phyloP scores from a whole-genome alignment of 2,797 vertebrate genomes.

The Sparidentex hasta region DNA sequence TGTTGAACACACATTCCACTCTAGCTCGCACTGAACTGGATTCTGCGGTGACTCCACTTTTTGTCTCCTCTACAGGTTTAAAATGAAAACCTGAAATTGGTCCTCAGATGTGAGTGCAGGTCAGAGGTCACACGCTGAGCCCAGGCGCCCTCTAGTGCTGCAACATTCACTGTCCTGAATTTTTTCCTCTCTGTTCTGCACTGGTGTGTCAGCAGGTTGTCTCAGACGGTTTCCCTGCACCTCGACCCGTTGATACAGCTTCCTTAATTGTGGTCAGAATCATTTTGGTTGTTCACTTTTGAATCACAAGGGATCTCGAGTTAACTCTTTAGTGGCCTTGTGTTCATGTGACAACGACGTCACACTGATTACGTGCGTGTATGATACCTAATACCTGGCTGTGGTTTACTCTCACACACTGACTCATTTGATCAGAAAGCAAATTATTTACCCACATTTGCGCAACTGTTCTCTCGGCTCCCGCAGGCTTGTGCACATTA shows the following conservation, averaged over 20 bases:
- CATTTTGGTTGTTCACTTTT: neutral
- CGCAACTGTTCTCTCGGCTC: conserved; percentile 20
- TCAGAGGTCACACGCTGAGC: neutral
- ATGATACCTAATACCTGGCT: neutral
- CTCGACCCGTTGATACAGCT: neutral
- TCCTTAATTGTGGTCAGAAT: neutral
- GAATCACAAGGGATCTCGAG: neutral
- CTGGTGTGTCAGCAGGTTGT: neutral
- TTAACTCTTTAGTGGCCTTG: neutral
- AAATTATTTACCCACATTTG: conserved; percentile 24
- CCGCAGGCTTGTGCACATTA: conserved; percentile 11
- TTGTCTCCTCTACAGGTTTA: neutral
- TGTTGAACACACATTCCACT: neutral
- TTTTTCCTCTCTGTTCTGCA: neutral
- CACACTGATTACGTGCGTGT: too few species aligned
- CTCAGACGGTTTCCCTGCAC: neutral
- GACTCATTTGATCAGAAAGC: conserved; percentile 13
- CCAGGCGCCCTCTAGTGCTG: neutral
- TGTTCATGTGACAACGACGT: neutral
- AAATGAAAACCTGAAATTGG: neutral
- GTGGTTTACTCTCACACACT: neutral
- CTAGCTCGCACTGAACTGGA: neutral
- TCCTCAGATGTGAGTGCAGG: conserved; percentile 1
- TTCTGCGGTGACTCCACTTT: neutral
- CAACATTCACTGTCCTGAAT: neutral